Conservation (phyloP, 2,113 vertebrate species). For the Microtus ochrogaster region DNA sequence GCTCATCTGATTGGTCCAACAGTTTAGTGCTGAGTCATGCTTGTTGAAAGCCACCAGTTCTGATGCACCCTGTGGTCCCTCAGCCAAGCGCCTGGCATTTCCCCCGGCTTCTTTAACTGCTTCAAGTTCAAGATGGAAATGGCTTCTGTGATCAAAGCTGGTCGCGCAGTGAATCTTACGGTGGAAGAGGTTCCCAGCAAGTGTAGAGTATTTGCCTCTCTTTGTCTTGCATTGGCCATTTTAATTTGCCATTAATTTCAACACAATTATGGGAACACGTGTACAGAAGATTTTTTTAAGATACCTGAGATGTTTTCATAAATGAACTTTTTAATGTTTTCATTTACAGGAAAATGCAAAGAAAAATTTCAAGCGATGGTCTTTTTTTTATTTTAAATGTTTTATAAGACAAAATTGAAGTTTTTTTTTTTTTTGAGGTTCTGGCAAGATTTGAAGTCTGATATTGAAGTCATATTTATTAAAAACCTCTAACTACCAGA, state of each 20-base stretch:
- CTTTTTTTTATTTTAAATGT: slow-evolving; percentile 82
- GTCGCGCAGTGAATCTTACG: slow-evolving; percentile 76
- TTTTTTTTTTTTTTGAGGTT: slow-evolving; percentile 83
- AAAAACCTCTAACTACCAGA: slow-evolving; percentile 78
- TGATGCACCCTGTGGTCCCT: slow-evolving; percentile 74
- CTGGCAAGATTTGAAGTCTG: slow-evolving; percentile 82
- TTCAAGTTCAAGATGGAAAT: slow-evolving; percentile 80
- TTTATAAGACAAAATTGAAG: slow-evolving; percentile 83
- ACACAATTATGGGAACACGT: slow-evolving; percentile 84
- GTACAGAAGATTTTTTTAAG: slow-evolving; percentile 87
- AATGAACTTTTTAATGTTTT: slow-evolving; percentile 87
- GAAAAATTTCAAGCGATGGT: slow-evolving; percentile 81
- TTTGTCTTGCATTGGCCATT: slow-evolving; percentile 83
- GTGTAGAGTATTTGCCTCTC: slow-evolving; percentile 85
- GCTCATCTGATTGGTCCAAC: slow-evolving; percentile 82
- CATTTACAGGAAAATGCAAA: slow-evolving; percentile 86
- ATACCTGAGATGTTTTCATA: slow-evolving; percentile 85
- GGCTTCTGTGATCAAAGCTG: slow-evolving; percentile 84
- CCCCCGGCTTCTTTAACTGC: slow-evolving; percentile 77
- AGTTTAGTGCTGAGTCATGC: slow-evolving; percentile 81
- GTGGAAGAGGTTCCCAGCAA: slow-evolving; percentile 81
- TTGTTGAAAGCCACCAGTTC: slow-evolving; percentile 71
- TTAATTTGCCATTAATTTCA: slow-evolving; percentile 84
- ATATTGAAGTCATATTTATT: slow-evolving; percentile 85
- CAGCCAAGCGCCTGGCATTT: slow-evolving; percentile 73